phyloP scores from a whole-genome alignment of 2,888 invertebrate species.

The Cantharis rustica region DNA sequence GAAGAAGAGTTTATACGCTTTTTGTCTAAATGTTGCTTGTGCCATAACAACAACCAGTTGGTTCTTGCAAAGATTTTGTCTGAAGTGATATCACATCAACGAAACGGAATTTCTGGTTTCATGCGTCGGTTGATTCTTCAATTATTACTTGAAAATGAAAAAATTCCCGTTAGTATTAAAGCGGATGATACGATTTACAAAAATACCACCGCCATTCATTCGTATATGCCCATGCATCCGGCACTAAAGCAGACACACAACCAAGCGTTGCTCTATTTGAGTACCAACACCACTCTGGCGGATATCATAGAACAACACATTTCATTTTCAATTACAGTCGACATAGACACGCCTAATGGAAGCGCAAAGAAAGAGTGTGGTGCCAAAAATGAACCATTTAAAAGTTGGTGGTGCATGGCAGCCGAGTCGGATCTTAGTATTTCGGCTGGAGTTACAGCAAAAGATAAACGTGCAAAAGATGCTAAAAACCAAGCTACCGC shows the following conservation, averaged over 20 bases:
- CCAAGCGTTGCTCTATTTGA: conserved; percentile 73
- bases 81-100: conserved; percentile 71
- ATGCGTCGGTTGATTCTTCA: conserved; percentile 85
- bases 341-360: conserved; percentile 28
- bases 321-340: conserved; percentile 47
- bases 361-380: conserved; percentile 38
- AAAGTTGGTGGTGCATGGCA: conserved; percentile 56
- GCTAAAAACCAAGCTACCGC: conserved; percentile 66
- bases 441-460: conserved; percentile 84
- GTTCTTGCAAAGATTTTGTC: conserved; percentile 80
- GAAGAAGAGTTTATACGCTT: conserved; percentile 82
- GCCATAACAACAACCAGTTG: conserved; percentile 84
- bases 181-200: conserved; percentile 55
- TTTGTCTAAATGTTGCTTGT: conserved; percentile 81
- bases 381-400: conserved; percentile 43
- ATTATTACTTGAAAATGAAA: conserved; percentile 84
- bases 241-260: conserved; percentile 74
- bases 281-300: conserved; percentile 75
- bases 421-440: conserved; percentile 65
- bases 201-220: conserved; percentile 47
- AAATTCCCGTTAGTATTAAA: conserved; percentile 74
- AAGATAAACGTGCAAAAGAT: conserved; percentile 87
- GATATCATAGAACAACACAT: conserved; percentile 72
- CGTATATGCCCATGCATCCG: conserved; percentile 63
- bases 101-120: conserved; percentile 80